Base-by-base conservation (phyloP, 2,888 invertebrate species). In the Melieria omissa region DNA sequence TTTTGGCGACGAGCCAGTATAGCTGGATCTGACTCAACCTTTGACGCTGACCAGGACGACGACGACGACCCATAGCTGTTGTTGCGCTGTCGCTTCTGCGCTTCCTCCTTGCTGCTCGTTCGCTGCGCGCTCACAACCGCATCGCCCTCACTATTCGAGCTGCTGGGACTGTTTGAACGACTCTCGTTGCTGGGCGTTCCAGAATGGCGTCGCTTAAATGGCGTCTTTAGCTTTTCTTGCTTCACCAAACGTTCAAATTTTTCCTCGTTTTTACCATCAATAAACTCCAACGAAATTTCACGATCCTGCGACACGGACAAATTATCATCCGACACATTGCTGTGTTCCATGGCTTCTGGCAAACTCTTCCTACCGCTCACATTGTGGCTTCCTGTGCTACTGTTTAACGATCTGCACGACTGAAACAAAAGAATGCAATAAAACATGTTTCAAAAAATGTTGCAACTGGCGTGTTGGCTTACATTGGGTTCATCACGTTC, bases 1-100 rank as follows among this genome's bases (percentile, higher is more conserved):
- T 97, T 97, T 83, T 97, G 96, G 58, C 97, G 89, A 75, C 97
- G 90, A 55, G 89, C 88, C 72, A 98, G 87, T 42, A 93, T 86
- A 4, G 82, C 88, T 14, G 91, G 89, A 88, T 97, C 94, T 7
- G 90, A 91, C 87, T 97, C 97, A 5, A 71, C 73, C 16, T 80
- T 82, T 46, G 81, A 79, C 0, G 82, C 82, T 0, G 82, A 82
- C 1, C 83, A 82, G 3, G 77, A 76, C 0, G 85, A 85, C 1
- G 85, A 83, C 2, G 84, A 84, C 4, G 83, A 84, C 9, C 79
- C 83, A 63, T 80, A 80, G 70, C 85, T 86, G 62, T 81, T 84
- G 65, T 82, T 82, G 10, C 85, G 81, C 49, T 77, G 73, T 4
- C 86, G 83, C 66, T 86, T 86, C 57, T 84, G 83, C 42, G 78